These are phyloP conservation scores for Telmatherina bonti DNA, from an alignment of 2,797 vertebrate species.

Conservation along the genomic window DNA sequence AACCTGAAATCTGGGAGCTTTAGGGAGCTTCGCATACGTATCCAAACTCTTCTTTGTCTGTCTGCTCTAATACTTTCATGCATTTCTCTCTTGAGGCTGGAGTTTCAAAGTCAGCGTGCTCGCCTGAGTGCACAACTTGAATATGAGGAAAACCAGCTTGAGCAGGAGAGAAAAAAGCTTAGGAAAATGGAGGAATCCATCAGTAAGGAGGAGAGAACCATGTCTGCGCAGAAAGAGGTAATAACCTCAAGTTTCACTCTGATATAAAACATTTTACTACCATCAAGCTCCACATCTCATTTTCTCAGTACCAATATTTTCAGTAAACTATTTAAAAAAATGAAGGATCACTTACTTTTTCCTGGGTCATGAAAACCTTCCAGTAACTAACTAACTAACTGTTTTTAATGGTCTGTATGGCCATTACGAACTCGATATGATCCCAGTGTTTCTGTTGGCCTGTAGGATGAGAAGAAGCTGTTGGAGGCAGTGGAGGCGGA, in stretches of 20 bases:
- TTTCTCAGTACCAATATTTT: no score
- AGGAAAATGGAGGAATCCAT: constrained; percentile 76
- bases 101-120: constrained; percentile 91
- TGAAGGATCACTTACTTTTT: background rate
- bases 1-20: constrained; percentile 4
- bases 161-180: constrained; percentile 80
- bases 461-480: constrained; percentile 86
- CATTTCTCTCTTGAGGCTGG: constrained; percentile 80
- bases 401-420: background rate
- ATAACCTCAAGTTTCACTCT: background rate
- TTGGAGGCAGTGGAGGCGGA: constrained; percentile 81
- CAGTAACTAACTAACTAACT: no score
- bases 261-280: background rate
- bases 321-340: no score
- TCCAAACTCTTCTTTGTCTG: background rate
- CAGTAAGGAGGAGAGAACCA: constrained; percentile 76
- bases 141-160: constrained; percentile 85
- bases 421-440: background rate
- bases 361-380: background rate
- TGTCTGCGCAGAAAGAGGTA: constrained; percentile 84
- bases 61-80: background rate
- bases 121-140: constrained; percentile 86
- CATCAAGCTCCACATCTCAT: background rate
- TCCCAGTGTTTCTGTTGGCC: background rate
- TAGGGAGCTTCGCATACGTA: background rate